A percentile compares a stretch with the other conserved stretches of the same genome.
Conservation (phyloP, 1,140 invertebrate genomes). For the Aphelenchoides besseyi region DNA sequence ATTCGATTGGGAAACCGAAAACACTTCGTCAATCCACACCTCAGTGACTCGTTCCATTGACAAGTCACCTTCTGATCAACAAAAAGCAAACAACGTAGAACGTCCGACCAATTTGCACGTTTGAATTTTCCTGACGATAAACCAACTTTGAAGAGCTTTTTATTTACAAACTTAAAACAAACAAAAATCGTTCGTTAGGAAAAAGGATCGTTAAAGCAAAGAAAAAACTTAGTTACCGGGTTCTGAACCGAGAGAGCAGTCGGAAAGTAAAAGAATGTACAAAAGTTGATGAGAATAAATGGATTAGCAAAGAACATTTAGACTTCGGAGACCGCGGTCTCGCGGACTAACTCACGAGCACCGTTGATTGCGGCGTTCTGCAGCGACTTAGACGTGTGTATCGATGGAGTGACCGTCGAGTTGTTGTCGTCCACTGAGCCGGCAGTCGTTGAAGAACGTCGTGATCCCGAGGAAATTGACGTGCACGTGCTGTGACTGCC, state of each 20-base stretch:
- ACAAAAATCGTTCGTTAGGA: no score
- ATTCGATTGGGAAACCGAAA: constrained; percentile 31
- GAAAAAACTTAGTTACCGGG: no score
- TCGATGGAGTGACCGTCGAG: background rate
- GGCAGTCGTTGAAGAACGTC: background rate
- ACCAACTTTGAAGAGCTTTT: no score
- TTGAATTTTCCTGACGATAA: no score
- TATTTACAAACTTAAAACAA: no score
- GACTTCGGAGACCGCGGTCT: constrained; percentile 2
- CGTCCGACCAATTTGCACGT: constrained; percentile 20
- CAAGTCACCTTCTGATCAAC: constrained; percentile 31
- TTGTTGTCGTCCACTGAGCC: background rate
- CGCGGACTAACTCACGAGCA: background rate
- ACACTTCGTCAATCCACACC: constrained; percentile 27
- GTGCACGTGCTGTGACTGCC: constrained; percentile 10
- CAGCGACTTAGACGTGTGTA: constrained; percentile 8
- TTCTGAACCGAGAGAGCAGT: no score
- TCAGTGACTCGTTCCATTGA: constrained; percentile 23
- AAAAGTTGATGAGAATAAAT: no score
- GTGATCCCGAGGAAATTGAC: background rate
- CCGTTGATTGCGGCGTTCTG: constrained; percentile 1
- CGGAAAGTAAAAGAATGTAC: no score
- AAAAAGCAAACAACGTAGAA: constrained; percentile 20
- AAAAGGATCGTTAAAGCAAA: no score
- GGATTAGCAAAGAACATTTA: no score